A percentile compares a stretch with the other conserved stretches of the same genome.
phyloP scores from a whole-genome alignment of 2,888 invertebrate genomes.

The Trachelus troglodyta region DNA sequence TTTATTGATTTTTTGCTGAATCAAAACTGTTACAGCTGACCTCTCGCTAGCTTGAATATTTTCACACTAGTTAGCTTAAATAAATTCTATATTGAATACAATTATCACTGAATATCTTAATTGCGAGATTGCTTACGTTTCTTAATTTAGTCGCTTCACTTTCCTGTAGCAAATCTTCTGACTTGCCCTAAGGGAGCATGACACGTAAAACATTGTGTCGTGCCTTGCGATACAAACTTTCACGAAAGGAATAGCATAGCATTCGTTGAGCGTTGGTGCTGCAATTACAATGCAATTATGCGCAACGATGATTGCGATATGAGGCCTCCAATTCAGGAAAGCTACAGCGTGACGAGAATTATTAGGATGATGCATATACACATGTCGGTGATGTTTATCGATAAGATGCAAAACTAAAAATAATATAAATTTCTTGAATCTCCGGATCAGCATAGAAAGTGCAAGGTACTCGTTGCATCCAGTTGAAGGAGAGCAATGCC shows the following conservation, averaged over 20 bases:
- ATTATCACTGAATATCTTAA: background rate
- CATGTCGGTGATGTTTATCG: background rate
- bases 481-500: background rate
- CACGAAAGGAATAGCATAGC: background rate
- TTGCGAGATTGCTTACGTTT: background rate
- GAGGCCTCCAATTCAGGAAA: background rate
- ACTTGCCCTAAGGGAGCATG: background rate
- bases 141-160: background rate
- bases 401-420: background rate
- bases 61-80: background rate
- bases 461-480: background rate
- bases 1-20: background rate
- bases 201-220: background rate
- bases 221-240: background rate
- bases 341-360: background rate
- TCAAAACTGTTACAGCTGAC: background rate
- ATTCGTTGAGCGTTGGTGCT: background rate
- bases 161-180: background rate
- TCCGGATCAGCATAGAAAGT: background rate
- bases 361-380: background rate
- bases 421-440: background rate
- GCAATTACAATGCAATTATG: background rate
- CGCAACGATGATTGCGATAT: background rate
- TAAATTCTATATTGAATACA: background rate
- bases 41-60: background rate